Evolutionary conservation across 2,113 vertebrate species (phyloP).

Genomic region (Cottus gobio): DNA sequence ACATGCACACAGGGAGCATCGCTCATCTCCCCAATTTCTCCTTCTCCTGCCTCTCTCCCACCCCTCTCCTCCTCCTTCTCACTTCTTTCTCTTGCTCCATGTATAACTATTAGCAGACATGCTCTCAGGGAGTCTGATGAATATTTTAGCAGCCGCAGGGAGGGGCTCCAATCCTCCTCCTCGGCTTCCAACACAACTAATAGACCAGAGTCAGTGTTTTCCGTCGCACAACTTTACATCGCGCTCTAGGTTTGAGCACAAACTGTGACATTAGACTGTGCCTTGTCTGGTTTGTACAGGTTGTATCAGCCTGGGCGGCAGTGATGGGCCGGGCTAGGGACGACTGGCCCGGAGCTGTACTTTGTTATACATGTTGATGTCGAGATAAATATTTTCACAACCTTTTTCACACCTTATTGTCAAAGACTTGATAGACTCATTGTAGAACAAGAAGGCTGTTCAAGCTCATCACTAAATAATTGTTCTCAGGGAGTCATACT

Average conservation of each 20-base stretch:
- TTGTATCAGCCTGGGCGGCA: not conserved
- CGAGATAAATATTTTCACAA: not conserved
- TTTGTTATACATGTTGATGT: not conserved
- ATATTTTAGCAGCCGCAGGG: constrained; percentile 91
- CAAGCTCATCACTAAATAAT: not conserved
- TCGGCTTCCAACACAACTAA: constrained; percentile 70
- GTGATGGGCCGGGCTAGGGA: not conserved
- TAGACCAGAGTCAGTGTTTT: constrained; percentile 70
- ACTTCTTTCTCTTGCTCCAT: constrained; percentile 76
- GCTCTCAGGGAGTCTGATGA: constrained; percentile 89
- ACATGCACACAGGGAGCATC: constrained; percentile 89
- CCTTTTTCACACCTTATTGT: not conserved
- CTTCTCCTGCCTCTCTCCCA: constrained; percentile 81
- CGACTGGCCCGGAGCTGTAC: not conserved
- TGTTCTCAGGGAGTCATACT: not conserved
- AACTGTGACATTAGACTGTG: constrained; percentile 20
- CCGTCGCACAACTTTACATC: constrained; percentile 62
- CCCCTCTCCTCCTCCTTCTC: constrained; percentile 71
- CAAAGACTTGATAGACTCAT: not conserved
- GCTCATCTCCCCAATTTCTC: constrained; percentile 82
- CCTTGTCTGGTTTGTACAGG: constrained; percentile 3
- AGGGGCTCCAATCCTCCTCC: constrained; percentile 69
- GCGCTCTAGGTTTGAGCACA: constrained; percentile 28
- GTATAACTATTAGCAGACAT: constrained; percentile 84
- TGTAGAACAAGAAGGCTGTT: not conserved